Percentiles rank a stretch among this genome's conserved stretches.
phyloP scores from a whole-genome alignment of 2,113 vertebrate species.

The Syngnathus scovelli region DNA sequence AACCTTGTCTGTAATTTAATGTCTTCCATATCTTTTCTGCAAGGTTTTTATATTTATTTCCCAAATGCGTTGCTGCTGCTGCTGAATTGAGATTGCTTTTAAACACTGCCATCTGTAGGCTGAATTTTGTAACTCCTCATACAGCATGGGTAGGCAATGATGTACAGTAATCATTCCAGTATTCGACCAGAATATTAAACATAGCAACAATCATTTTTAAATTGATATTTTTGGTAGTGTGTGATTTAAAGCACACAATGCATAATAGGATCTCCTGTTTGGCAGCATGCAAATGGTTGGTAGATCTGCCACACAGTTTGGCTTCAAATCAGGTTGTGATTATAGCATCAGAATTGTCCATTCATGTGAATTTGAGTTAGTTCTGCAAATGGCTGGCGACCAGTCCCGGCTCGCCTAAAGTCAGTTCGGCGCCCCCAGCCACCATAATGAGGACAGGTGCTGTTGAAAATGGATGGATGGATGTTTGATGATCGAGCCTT shows the following conservation, averaged over 20 bases:
- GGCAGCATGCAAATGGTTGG: neutral
- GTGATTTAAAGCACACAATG: neutral
- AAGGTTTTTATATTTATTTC: neutral
- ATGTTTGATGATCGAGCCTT: neutral
- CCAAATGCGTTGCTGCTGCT: neutral
- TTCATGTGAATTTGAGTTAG: neutral
- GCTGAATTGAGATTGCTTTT: conserved; percentile 20
- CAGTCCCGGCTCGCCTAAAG: neutral
- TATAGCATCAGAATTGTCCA: neutral
- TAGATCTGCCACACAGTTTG: neutral
- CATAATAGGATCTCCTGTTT: neutral
- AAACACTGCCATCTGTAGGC: conserved; percentile 60
- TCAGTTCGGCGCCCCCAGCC: neutral
- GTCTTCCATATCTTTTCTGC: neutral
- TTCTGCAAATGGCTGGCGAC: neutral
- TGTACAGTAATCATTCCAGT: neutral
- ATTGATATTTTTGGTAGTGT: neutral
- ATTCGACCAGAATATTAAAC: conserved; percentile 1
- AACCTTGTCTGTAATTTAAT: neutral
- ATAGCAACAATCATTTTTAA: neutral
- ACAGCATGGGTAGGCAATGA: neutral
- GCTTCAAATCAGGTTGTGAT: neutral
- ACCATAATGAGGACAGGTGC: neutral
- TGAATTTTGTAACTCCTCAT: conserved; percentile 4
- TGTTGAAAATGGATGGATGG: neutral